Conservation (phyloP, 2,113 vertebrate species). For the Formicarius rufipectus region DNA sequence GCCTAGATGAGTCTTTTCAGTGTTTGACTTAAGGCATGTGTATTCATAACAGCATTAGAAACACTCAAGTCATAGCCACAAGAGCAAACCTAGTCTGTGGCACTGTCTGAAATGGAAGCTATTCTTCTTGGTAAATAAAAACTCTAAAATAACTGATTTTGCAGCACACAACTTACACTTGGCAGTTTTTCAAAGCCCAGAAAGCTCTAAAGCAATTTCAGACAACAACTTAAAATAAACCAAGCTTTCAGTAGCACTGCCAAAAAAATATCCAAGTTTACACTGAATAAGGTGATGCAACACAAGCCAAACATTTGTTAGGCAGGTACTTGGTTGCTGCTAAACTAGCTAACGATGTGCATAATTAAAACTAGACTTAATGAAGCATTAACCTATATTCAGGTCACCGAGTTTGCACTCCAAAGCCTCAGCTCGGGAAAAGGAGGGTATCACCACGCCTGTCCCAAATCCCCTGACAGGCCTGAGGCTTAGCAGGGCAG, state of each 20-base stretch:
- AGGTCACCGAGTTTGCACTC: not conserved
- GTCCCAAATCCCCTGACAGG: not conserved
- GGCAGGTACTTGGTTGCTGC: not conserved
- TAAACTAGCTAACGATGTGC: not conserved
- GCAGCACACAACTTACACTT: not conserved
- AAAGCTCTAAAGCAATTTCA: not conserved
- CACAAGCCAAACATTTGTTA: not conserved
- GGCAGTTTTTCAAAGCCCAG: not conserved
- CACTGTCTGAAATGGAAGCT: not conserved
- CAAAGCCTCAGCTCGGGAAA: not conserved
- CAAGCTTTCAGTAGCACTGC: not conserved
- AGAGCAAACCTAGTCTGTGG: not conserved
- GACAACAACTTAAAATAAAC: not conserved
- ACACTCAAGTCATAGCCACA: not conserved
- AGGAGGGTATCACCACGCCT: not conserved
- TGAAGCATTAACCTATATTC: not conserved
- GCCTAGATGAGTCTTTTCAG: not conserved
- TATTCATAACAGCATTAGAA: not conserved
- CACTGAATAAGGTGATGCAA: not conserved
- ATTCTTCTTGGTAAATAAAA: not conserved
- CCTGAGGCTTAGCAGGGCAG: not conserved
- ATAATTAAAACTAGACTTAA: not conserved
- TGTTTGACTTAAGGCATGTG: accelerated
- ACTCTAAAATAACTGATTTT: not conserved
- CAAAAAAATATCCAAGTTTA: not conserved